A percentile compares a stretch with the other conserved stretches of the same genome.
Conservation (phyloP, 1,140 invertebrate species). For the Tetraneura akinire region DNA sequence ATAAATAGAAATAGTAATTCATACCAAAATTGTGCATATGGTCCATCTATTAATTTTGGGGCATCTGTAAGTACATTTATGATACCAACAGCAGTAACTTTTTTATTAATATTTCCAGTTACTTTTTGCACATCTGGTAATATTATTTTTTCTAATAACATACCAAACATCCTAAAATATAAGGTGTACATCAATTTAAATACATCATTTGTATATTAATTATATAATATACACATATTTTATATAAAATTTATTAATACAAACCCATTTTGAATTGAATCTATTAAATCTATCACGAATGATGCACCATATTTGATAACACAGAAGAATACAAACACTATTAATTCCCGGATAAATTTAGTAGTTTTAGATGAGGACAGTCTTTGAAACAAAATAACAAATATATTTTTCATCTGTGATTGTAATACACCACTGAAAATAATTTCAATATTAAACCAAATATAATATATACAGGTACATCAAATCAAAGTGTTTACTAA, state of each 20-base stretch:
- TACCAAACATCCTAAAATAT: conserved; percentile 76
- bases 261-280: conserved; percentile 84
- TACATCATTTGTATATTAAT: conserved; percentile 13
- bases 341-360: conserved; percentile 85
- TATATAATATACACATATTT: background rate
- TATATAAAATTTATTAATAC: conserved; percentile 55
- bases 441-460: conserved; percentile 51
- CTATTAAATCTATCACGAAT: conserved; percentile 75
- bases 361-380: conserved; percentile 90
- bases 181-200: conserved; percentile 11
- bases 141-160: conserved; percentile 88
- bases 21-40: conserved; percentile 70
- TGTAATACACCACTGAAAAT: conserved; percentile 67
- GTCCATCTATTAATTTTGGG: conserved; percentile 66
- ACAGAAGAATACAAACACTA: conserved; percentile 88
- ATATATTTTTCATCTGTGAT: conserved; percentile 84
- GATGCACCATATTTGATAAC: conserved; percentile 75
- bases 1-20: conserved; percentile 31
- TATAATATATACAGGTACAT: background rate
- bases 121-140: conserved; percentile 86
- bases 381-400: conserved; percentile 87
- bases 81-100: conserved; percentile 86
- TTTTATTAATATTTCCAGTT: conserved; percentile 76
- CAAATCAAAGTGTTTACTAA: conserved; percentile 61
- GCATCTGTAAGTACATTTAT: conserved; percentile 82